Evolutionary conservation across 2,113 vertebrate genomes (phyloP).

Genomic region (Formicarius rufipectus): DNA sequence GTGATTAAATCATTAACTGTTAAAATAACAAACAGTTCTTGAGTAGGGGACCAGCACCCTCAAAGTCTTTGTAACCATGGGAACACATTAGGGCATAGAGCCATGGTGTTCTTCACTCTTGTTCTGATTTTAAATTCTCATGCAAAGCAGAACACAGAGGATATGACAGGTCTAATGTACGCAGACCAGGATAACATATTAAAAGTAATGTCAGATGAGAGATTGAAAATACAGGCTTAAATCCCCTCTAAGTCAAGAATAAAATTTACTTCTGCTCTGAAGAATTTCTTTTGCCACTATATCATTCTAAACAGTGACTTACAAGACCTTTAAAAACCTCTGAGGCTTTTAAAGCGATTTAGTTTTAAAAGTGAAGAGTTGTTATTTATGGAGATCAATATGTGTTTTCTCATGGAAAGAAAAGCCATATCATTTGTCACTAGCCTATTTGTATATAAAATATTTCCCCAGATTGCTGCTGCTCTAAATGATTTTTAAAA

Average conservation of each 20-base stretch:
- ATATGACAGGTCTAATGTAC: background rate
- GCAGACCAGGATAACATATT: background rate
- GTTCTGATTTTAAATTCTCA: background rate
- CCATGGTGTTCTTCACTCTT: background rate
- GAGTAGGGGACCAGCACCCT: background rate
- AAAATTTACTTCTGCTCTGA: background rate
- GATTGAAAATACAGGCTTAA: background rate
- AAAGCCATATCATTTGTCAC: background rate
- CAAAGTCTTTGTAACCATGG: background rate
- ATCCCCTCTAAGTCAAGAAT: background rate
- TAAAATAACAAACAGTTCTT: background rate
- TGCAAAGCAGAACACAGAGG: background rate
- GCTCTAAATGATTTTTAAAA: background rate
- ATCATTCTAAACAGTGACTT: background rate
- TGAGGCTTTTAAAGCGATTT: background rate
- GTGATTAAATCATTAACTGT: background rate
- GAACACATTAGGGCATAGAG: background rate
- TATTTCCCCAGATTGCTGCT: background rate
- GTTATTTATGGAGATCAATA: background rate
- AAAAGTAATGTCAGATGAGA: background rate
- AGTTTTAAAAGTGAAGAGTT: background rate
- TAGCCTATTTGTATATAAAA: background rate
- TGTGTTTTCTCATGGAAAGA: background rate
- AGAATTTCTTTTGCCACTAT: background rate
- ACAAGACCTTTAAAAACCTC: background rate